Base-by-base conservation (phyloP, 2,797 vertebrate species). In the Passerculus sandwichensis region DNA sequence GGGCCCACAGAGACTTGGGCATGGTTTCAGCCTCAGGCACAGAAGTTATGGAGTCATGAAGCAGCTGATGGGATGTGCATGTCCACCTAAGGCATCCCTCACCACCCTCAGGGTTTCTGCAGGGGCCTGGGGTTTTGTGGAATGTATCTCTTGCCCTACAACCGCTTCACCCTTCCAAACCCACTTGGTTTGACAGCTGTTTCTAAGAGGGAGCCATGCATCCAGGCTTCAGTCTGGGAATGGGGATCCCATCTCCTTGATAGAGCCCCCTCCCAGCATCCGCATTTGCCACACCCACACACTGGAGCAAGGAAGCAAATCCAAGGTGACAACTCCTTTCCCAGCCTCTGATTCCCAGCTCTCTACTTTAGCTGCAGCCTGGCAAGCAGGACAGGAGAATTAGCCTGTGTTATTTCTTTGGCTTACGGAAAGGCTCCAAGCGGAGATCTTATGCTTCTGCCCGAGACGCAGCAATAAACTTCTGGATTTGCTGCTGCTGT, bases 401-500 rank as follows among this genome's bases (percentile, higher is more conserved):
- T 26, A 75, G 21, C 42, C 51, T 25, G 1, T 34, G 69, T 71
- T 96, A 89, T 81, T 71, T 65, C 61, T 77, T 29, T 76, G 80
- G 86, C 83, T 93, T 85, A 65, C 2, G 10, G 67, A 70, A 81
- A 73, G 50, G 38, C 45, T 95, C 71, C 88, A 65, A 85, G 84
- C 7, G 22, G 89, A 74, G 71, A 47, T 34, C 67, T 87, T 70
- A 15, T 23, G 30, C 71, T 86, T 57, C 74, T 90, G 69, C 69
- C 45, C 64, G 32, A 60, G 78, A 69, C 10, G 2, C 13, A 4
- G 71, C 53, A 91, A 92, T 87, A 89, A 94, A 93, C 93, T 71
- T 44, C 65, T 87, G 88, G 92, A 91, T 92, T 89, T 96, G 84
- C 80, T 92, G 86, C 75, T 76, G 61, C 42, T 4, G 1, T 38